Base-by-base conservation (phyloP, 2,888 invertebrate species). In the Sphinx pinastri region DNA sequence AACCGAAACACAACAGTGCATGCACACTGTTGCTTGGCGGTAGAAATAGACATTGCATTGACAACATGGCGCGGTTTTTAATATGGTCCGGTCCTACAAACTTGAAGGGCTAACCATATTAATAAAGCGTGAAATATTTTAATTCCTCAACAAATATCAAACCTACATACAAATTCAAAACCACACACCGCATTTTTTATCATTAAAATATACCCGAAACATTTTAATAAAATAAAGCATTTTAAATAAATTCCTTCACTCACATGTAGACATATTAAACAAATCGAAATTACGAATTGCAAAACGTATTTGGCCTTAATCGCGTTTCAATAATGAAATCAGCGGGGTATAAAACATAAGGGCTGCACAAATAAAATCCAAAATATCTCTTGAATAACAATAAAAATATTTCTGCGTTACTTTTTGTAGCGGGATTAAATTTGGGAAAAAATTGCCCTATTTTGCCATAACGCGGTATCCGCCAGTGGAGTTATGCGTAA, bases 391-490 rank as follows among this genome's bases (percentile, higher is more conserved):
- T 67, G 70, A 67, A 70, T 70, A 70, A 70, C 70, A 70, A 70
- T 70, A 70, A 59, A 70, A 70, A 70, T 59, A 70, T 70, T 70
- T 68, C 67, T 38, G 67, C 45, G 58, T 69, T 47, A 59, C 47
- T 49, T 68, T 67, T 67, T 67, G 68, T 73, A 71, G 76, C 74
- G 73, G 73, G 82, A 84, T 85, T 85, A 84, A 82, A 84, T 81
- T 85, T 76, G 77, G 80, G 81, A 86, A 85, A n/a, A 88, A 88
- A 87, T 86, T 84, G 83, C 83, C 85, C 85, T 82, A 87, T 88
- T 82, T 78, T 76, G 74, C 75, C 76, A 76, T 73, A 81, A 78
- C 77, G 74, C 76, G 72, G 52, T 74, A 75, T 70, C 72, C 73
- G 75, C 72, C 71, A 75, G 77, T 76, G 75, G 78, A 78, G 81